A percentile compares a stretch with the other conserved stretches of the same genome.
phyloP scores from a whole-genome alignment of 2,113 vertebrate genomes.

The Cryptomyrus ogoouensis region DNA sequence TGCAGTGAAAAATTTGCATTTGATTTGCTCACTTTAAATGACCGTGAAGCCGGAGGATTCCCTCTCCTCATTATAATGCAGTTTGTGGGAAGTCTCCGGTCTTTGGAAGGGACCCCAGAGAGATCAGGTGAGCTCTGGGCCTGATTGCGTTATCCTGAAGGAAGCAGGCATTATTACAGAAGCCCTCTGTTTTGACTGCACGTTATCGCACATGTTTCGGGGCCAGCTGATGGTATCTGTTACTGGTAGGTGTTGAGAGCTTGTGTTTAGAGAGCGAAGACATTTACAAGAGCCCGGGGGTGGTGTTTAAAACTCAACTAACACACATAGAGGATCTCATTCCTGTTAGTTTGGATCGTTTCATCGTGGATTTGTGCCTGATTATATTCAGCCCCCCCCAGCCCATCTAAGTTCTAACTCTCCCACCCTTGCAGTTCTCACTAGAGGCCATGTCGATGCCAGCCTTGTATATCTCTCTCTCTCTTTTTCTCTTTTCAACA shows the following conservation, averaged over 20 bases:
- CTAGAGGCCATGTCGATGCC: conserved; percentile 39
- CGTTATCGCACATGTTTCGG: neutral
- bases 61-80: neutral
- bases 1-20: neutral
- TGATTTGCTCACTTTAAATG: neutral
- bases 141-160: neutral
- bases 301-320: neutral
- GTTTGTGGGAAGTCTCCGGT: neutral
- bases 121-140: neutral
- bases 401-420: neutral
- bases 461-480: conserved; percentile 58
- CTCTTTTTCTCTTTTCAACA: conserved; percentile 36
- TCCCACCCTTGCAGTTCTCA: neutral
- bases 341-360: neutral
- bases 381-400: neutral
- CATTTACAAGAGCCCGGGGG: neutral
- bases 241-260: neutral
- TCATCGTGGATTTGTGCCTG: neutral
- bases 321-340: neutral
- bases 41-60: neutral
- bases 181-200: neutral
- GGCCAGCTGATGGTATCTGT: neutral
- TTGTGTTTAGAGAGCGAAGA: neutral
- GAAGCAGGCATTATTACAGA: neutral
- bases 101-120: neutral